Conservation (phyloP, 1,140 invertebrate species). For the Mycetomoellerius zeteki region DNA sequence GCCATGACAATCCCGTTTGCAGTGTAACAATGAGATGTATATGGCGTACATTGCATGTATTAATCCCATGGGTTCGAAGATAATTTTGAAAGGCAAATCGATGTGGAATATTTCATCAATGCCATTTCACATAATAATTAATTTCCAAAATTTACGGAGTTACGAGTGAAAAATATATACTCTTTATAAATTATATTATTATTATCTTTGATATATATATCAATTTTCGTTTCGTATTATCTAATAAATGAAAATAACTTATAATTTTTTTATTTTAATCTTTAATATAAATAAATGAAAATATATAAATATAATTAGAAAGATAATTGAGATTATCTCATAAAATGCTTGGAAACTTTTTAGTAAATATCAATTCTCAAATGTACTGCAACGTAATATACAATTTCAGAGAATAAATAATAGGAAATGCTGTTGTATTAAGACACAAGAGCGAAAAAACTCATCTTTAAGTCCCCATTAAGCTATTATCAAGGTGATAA, state of each 20-base stretch:
- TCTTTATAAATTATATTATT: neutral
- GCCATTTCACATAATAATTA: neutral
- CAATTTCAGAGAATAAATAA: neutral
- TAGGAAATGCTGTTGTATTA: neutral
- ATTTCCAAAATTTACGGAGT: slow-evolving; percentile 11
- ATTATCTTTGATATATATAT: neutral
- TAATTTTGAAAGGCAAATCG: slow-evolving; percentile 9
- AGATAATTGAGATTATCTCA: neutral
- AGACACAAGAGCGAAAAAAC: neutral
- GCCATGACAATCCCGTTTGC: slow-evolving; percentile 30
- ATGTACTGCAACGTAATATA: neutral
- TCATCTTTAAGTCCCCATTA: slow-evolving; percentile 17
- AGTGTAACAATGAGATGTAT: slow-evolving; percentile 42
- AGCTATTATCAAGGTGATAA: slow-evolving; percentile 10
- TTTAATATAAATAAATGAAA: neutral
- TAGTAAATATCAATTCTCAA: neutral
- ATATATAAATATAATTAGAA: neutral
- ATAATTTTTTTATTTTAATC: neutral
- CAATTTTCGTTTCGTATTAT: neutral
- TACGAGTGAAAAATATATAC: neutral
- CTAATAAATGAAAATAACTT: neutral
- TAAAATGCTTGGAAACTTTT: neutral
- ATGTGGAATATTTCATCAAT: neutral
- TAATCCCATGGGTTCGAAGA: neutral
- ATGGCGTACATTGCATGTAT: neutral